A percentile compares a stretch with the other conserved stretches of the same genome.
phyloP scores from a whole-genome alignment of 2,113 vertebrate species.

The Sander lucioperca region DNA sequence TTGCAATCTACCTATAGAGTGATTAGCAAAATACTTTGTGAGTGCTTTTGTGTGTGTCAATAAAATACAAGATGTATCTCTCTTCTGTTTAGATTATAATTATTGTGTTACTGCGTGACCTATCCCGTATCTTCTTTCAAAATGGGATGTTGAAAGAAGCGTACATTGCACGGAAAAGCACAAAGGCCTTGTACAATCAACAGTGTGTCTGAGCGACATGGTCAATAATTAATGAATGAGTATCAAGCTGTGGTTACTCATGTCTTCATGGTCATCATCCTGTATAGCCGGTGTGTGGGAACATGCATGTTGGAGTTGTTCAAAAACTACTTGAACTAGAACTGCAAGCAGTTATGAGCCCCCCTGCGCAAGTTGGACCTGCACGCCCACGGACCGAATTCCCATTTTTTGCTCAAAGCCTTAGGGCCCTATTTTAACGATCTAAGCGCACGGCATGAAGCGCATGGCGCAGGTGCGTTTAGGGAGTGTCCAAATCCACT shows the following conservation, averaged over 20 bases:
- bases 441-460: too few relatives aligned
- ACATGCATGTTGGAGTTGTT: background rate
- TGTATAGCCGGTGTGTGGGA: background rate
- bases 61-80: conserved; percentile 31
- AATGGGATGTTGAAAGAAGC: background rate
- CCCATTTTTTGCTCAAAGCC: too few relatives aligned
- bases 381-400: too few relatives aligned
- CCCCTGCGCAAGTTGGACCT: too few relatives aligned
- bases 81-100: conserved; percentile 41
- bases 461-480: too few relatives aligned
- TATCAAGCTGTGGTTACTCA: background rate
- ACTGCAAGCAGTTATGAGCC: too few relatives aligned
- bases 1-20: conserved; percentile 26
- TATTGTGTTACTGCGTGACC: conserved; percentile 46
- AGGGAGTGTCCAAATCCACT: too few relatives aligned
- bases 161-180: background rate
- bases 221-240: conserved; percentile 7
- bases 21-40: conserved; percentile 51
- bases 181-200: background rate
- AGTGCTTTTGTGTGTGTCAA: conserved; percentile 11
- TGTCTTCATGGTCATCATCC: background rate
- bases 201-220: background rate
- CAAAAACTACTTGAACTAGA: background rate
- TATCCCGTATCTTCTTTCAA: conserved; percentile 17
- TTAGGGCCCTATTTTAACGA: too few relatives aligned